Evolutionary conservation across 2,888 invertebrate species (phyloP), one percentile per base, ranked within the genome.

Genomic region (Phlogophora meticulosa): DNA sequence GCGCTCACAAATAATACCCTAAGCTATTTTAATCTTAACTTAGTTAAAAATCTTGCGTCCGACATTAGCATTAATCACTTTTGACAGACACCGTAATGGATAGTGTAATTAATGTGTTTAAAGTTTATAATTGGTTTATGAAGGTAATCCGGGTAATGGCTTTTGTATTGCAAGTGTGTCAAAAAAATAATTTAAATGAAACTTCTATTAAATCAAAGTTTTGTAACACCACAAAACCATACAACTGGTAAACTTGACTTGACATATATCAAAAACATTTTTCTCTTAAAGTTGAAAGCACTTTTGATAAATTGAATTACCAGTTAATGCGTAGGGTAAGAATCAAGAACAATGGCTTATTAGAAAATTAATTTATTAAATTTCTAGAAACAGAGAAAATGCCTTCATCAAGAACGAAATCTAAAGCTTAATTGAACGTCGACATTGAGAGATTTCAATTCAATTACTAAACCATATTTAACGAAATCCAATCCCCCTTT

Each of bases 371-470:
- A 91, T 90, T 91, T 88, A 92, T 91, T 87, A 90, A 87, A 90
- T 90, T 85, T 82, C 58, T 80, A 83, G 89, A 91, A 94, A 94
- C 94, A 94, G 94, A 92, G 93, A 91, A 91, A 92, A 93, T 92
- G 85, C 92, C 92, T 91, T 91, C 88, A 92, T 93, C 91, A 87
- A 90, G 90, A 88, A 90, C 85, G 87, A 92, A 94, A 93, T 93
- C 90, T 92, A 91, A 94, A 92, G 92, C 94, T 94, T 94, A 95
- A 95, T 95, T 95, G 94, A 94, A 95, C 90, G 92, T 92, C 94
- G 95, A 94, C 95, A 94, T 95, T 95, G 95, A 95, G 93, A 95
- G 95, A 95, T 95, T 95, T 95, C 95, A 95, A 95, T 95, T 95
- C 95, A 95, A 95, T 95, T 95, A 95, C 94, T 95, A 95, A 95